Base-by-base conservation (phyloP, 2,888 invertebrate species). In the Cylloceria caligata region DNA sequence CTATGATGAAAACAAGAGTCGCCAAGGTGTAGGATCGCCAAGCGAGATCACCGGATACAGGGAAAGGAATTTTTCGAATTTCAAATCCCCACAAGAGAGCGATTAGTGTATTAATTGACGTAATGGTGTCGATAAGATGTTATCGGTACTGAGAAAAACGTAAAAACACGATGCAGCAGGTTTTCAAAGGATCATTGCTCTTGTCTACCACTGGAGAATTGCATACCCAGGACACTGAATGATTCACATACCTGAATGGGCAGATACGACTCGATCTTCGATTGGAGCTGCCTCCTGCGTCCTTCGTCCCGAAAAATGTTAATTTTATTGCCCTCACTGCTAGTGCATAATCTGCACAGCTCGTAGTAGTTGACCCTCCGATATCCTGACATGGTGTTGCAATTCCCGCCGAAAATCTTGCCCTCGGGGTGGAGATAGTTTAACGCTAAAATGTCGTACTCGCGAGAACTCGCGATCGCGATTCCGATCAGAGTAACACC, bases 351-450 rank as follows among this genome's bases (percentile, higher is more conserved):
- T 86, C 96, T 94, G 90, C 96, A 96, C 87, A 96, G 92, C 93
- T 96, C 96, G 90, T 95, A 95, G 91, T 95, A 96, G 92, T 95
- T 95, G 47, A 96, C 96, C 88, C 95, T 94, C 87, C 95, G 94
- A 91, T 96, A 95, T 88, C 95, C 95, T 85, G 95, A 94, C 95
- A 95, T 95, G 69, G 57, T 69, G 68, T 36, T 60, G 60, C 34
- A 34, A 73, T 88, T 86, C 87, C 87, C 86, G 85, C 88, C 87
- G 86, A 86, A 88, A 87, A 87, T 84, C 5, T 79, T 75, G 72
- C 9, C 21, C 34, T 52, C 52, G 13, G 52, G 11, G 21, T 49
- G 9, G 2, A 21, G 24, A 21, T 13, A 2, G 9, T 13, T 2
- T 11, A 13, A 9, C 36, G 42, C n/a, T 67, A 67, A 62, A 52